Percentiles rank a stretch among this genome's conserved stretches.
phyloP scores from a whole-genome alignment of 2,797 vertebrate species.

The Podarcis lilfordi region DNA sequence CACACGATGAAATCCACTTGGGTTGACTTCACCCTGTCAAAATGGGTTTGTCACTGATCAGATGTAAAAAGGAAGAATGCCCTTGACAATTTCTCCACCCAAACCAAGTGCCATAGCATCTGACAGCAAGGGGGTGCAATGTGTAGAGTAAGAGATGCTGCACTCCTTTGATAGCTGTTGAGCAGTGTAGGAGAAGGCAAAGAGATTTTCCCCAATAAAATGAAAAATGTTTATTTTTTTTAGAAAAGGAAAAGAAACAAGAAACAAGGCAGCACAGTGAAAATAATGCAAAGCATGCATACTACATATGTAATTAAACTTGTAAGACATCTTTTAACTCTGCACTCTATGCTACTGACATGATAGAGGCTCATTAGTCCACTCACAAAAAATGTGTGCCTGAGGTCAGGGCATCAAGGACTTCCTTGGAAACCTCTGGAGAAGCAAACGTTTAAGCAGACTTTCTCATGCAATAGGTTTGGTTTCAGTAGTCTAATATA shows the following conservation, averaged over 20 bases:
- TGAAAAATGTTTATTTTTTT: background rate
- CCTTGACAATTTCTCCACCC: background rate
- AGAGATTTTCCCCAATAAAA: background rate
- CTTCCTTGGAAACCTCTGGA: background rate
- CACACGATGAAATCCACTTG: background rate
- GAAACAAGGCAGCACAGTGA: background rate
- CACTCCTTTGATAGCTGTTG: background rate
- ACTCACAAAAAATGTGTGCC: background rate
- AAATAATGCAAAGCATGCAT: background rate
- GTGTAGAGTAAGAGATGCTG: background rate
- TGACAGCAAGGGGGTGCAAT: background rate
- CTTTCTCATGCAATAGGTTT: background rate
- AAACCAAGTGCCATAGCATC: background rate
- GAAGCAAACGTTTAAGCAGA: background rate
- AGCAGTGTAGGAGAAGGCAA: background rate
- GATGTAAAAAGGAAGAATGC: background rate
- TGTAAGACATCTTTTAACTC: background rate
- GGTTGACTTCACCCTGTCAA: background rate
- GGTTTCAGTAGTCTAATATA: background rate
- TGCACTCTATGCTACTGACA: background rate
- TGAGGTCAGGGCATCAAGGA: background rate
- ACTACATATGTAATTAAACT: background rate
- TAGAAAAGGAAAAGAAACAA: background rate
- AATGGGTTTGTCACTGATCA: background rate
- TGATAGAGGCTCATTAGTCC: no score